phyloP scores from a whole-genome alignment of 2,888 invertebrate genomes.

The Brachycybe producta region DNA sequence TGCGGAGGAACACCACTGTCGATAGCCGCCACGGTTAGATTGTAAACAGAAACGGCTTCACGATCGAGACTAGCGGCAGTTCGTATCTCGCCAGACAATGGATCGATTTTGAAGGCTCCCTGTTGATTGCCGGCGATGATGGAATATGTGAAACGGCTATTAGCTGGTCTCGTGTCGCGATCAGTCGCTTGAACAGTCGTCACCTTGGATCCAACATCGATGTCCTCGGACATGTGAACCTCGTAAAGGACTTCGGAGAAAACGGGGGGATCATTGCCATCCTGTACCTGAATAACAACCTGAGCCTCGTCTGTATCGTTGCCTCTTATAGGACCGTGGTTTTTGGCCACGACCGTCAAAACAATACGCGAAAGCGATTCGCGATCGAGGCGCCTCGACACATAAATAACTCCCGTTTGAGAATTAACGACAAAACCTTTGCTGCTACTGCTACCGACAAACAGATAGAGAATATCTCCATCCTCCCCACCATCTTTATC shows the following conservation, averaged over 20 bases:
- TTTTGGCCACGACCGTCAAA: slow-evolving; percentile 84
- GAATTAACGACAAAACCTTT: slow-evolving; percentile 75
- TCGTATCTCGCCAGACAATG: slow-evolving; percentile 69
- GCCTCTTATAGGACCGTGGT: slow-evolving; percentile 81
- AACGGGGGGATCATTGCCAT: slow-evolving; percentile 91
- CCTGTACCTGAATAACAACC: slow-evolving; percentile 83
- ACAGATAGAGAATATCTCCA: slow-evolving; percentile 76
- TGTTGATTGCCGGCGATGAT: slow-evolving; percentile 71
- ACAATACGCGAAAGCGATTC: slow-evolving; percentile 63
- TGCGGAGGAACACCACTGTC: slow-evolving; percentile 80
- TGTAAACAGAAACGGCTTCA: slow-evolving; percentile 60
- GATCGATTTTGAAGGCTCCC: slow-evolving; percentile 75
- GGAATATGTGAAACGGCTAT: slow-evolving; percentile 82
- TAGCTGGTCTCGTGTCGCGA: slow-evolving; percentile 77
- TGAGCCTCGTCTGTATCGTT: slow-evolving; percentile 93
- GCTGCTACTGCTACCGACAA: slow-evolving; percentile 85
- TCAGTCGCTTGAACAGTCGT: slow-evolving; percentile 71
- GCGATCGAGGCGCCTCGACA: slow-evolving; percentile 65
- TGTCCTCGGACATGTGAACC: slow-evolving; percentile 67
- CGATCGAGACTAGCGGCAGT: slow-evolving; percentile 60
- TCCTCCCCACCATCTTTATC: slow-evolving; percentile 80
- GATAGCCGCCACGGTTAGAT: slow-evolving; percentile 68
- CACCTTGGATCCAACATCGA: slow-evolving; percentile 56
- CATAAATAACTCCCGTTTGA: slow-evolving; percentile 68
- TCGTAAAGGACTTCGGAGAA: slow-evolving; percentile 68